These are phyloP conservation scores for Xanthia togata DNA, from an alignment of 2,888 invertebrate genomes.

Conservation along the genomic window DNA sequence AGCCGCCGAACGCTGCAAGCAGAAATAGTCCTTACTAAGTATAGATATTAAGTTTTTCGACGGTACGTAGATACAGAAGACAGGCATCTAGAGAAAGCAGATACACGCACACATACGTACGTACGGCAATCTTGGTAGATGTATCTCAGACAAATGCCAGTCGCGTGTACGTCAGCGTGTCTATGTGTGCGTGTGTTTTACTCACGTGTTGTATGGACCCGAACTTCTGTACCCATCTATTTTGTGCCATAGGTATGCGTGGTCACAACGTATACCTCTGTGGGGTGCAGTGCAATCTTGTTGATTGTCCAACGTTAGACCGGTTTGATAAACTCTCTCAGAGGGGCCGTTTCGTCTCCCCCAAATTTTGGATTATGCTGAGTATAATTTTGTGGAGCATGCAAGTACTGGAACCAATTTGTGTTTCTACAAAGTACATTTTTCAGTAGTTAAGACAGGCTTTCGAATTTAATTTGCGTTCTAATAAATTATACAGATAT, in stretches of 20 bases:
- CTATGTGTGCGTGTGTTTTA: background rate
- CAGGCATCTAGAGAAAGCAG: background rate
- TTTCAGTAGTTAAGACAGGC: background rate
- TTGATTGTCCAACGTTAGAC: conserved; percentile 58
- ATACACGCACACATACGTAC: background rate
- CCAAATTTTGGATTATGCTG: conserved; percentile 32
- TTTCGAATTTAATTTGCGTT: background rate
- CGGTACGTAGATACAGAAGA: background rate
- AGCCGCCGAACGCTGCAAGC: too few relatives aligned
- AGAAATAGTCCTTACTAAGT: too few relatives aligned
- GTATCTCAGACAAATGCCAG: too few relatives aligned
- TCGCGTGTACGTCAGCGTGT: background rate
- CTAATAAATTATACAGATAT: background rate
- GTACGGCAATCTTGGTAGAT: background rate
- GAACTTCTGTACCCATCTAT: background rate
- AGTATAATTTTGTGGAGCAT: conserved; percentile 6
- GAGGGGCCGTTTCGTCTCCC: conserved; percentile 57
- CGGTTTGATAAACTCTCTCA: conserved; percentile 70
- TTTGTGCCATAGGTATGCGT: conserved; percentile 6
- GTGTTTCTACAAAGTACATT: background rate
- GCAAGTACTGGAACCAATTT: too few relatives aligned
- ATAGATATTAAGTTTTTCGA: too few relatives aligned
- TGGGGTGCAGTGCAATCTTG: conserved; percentile 66
- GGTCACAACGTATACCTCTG: background rate
- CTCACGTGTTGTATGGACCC: too few relatives aligned